Evolutionary conservation across 92 coral and sea anemone genomes (phyloP).

Genomic region (Epizoanthus stellaris): DNA sequence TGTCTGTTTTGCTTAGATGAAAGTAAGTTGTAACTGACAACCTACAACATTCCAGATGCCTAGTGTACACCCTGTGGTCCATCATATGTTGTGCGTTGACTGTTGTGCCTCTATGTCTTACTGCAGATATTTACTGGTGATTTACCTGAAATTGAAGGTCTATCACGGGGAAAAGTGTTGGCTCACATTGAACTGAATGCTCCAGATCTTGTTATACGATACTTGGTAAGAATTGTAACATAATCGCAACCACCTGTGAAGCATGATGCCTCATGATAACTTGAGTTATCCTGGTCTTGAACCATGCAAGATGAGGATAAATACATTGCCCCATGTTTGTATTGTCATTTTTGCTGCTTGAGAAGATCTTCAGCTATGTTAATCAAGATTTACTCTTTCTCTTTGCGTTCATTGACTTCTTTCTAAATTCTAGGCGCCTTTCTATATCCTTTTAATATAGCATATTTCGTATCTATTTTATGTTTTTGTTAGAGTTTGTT

Average conservation of each 20-base stretch:
- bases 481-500: background rate
- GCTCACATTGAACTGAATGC: conserved; percentile 94
- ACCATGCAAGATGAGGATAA: too few species aligned
- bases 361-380: background rate
- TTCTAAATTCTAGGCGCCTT: too few species aligned
- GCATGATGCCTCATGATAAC: too few species aligned
- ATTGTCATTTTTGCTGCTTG: background rate
- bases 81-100: background rate
- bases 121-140: conserved; percentile 96
- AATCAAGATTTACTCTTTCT: background rate
- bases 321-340: too few species aligned
- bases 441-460: too few species aligned
- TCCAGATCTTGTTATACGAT: conserved; percentile 81
- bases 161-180: conserved; percentile 91
- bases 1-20: background rate
- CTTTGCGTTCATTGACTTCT: background rate
- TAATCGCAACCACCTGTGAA: background rate
- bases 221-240: conserved; percentile 74
- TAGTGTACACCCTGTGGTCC: background rate
- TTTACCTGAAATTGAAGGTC: conserved; percentile 95
- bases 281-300: too few species aligned
- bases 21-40: too few species aligned
- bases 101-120: background rate
- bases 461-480: background rate
- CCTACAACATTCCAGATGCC: background rate